These are phyloP conservation scores for Aspiorhynchus laticeps DNA, from an alignment of 2,113 vertebrate species.

Conservation along the genomic window DNA sequence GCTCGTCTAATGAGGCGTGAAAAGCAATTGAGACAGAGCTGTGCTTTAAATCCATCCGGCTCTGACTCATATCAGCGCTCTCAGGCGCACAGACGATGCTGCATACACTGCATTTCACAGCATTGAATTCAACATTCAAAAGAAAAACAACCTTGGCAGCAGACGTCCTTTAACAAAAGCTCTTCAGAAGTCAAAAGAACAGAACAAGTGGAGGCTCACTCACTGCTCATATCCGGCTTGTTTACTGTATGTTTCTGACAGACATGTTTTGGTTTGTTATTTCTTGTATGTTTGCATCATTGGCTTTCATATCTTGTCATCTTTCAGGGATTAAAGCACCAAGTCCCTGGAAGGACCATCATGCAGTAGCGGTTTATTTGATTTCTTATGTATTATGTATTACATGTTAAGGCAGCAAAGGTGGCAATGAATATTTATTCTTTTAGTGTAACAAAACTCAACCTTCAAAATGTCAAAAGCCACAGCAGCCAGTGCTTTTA, in stretches of 20 bases:
- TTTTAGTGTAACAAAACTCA: background rate
- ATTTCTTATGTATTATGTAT: constrained; percentile 8
- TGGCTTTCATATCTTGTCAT: background rate
- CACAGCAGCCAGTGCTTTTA: background rate
- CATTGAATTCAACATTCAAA: constrained; percentile 24
- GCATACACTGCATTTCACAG: constrained; percentile 43
- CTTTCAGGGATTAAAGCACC: background rate
- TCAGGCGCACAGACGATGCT: background rate
- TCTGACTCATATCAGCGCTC: constrained; percentile 2
- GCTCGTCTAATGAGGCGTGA: constrained; percentile 57
- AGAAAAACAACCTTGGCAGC: constrained; percentile 16
- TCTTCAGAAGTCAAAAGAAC: background rate
- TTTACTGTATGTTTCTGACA: constrained; percentile 6
- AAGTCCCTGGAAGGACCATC: background rate
- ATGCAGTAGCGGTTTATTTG: background rate
- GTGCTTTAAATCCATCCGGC: constrained; percentile 28
- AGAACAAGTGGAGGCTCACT: background rate
- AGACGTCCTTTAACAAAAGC: constrained; percentile 16
- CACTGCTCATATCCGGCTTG: background rate
- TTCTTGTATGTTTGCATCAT: constrained; percentile 21
- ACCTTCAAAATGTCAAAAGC: background rate
- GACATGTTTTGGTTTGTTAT: constrained; percentile 25
- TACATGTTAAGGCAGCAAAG: background rate
- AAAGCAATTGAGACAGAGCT: constrained; percentile 48
- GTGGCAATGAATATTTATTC: constrained; percentile 1